A percentile compares a stretch with the other conserved stretches of the same genome.
Conservation (phyloP, 2,888 invertebrate species). For the Scaptomyza parva region DNA sequence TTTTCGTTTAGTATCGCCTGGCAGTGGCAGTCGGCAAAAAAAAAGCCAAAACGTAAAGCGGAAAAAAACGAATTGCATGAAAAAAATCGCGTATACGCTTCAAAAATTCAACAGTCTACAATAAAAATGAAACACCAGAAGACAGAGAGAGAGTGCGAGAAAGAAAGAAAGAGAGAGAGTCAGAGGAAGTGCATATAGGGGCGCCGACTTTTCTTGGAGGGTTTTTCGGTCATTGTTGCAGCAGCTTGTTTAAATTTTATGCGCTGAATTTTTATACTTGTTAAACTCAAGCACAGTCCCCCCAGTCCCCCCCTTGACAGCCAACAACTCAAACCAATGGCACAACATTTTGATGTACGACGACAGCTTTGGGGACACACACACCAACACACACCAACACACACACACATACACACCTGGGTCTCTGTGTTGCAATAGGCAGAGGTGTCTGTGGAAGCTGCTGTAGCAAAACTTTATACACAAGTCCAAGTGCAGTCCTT, state of each 20-base stretch:
- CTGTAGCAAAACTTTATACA: constrained; percentile 6
- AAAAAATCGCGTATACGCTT: constrained; percentile 56
- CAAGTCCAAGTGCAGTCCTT: constrained; percentile 3
- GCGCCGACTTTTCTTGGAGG: background rate
- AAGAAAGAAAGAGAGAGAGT: too few species aligned
- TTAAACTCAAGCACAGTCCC: constrained; percentile 23
- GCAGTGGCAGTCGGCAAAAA: constrained; percentile 4
- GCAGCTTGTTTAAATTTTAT: constrained; percentile 69
- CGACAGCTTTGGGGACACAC: constrained; percentile 31
- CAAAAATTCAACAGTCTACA: constrained; percentile 52
- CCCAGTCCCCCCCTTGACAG: background rate
- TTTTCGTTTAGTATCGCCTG: constrained; percentile 31
- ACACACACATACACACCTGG: constrained; percentile 2
- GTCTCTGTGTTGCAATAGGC: background rate
- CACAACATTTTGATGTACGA: constrained; percentile 41
- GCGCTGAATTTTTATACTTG: constrained; percentile 46
- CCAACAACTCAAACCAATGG: constrained; percentile 4
- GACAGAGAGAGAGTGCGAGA: background rate
- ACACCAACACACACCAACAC: constrained; percentile 13
- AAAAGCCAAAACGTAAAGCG: constrained; percentile 3
- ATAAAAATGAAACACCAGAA: constrained; percentile 35
- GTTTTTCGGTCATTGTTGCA: constrained; percentile 37
- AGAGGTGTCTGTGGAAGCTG: constrained; percentile 4
- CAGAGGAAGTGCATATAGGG: background rate
- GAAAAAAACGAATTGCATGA: constrained; percentile 29